These are phyloP conservation scores for Macquaria ambigua DNA, from an alignment of 2,113 vertebrate species.

Conservation along the genomic window DNA sequence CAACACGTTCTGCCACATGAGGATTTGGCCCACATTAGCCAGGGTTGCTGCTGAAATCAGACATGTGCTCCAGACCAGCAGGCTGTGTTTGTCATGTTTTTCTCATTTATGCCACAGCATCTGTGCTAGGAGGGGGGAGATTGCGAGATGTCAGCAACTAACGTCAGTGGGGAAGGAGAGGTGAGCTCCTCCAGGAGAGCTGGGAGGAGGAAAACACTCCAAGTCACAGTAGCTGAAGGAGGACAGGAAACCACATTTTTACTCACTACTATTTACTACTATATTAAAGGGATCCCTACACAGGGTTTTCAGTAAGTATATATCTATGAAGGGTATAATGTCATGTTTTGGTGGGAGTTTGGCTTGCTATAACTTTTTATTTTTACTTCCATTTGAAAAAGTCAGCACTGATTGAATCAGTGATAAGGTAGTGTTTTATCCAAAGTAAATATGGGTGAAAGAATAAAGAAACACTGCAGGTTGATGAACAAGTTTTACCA, in stretches of 20 bases:
- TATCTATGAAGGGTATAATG: background rate
- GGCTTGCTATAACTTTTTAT: background rate
- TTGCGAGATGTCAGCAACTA: background rate
- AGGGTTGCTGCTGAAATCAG: background rate
- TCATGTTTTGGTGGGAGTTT: background rate
- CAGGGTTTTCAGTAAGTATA: background rate
- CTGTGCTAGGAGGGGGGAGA: background rate
- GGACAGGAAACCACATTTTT: background rate
- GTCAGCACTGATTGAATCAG: background rate
- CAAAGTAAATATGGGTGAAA: background rate
- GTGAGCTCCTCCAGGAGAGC: constrained; percentile 3
- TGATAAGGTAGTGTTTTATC: background rate
- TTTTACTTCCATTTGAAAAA: background rate
- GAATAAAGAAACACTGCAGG: too few relatives aligned
- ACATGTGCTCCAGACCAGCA: background rate
- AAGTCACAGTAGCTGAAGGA: background rate
- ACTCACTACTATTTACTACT: too few relatives aligned
- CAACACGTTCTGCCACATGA: background rate
- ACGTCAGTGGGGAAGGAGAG: background rate
- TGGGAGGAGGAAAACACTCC: background rate
- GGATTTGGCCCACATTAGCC: constrained; percentile 10
- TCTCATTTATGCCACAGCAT: background rate
- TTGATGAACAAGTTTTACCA: too few relatives aligned
- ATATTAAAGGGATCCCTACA: background rate
- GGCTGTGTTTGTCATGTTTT: background rate